These are phyloP conservation scores for Loriculus beryllinus DNA, from an alignment of 2,797 vertebrate species.

Conservation along the genomic window DNA sequence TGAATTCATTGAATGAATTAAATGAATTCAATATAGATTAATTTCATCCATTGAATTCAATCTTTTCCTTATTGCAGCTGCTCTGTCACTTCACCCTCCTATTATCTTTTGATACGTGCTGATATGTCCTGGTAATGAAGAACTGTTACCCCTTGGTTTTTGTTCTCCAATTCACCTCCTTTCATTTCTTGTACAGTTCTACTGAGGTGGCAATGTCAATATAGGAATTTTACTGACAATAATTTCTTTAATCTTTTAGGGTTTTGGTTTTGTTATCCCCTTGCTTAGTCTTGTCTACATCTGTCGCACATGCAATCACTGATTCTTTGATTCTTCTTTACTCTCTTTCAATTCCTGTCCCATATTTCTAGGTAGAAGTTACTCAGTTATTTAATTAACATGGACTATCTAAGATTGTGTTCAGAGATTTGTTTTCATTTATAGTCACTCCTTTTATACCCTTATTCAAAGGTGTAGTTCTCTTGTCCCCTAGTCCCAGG, in stretches of 20 bases:
- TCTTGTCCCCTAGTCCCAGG: background rate
- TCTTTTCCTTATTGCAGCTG: background rate
- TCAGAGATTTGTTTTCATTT: background rate
- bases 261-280: background rate
- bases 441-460: background rate
- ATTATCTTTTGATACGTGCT: background rate
- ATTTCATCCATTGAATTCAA: background rate
- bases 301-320: background rate
- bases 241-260: background rate
- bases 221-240: background rate
- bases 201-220: background rate
- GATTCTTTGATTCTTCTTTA: background rate
- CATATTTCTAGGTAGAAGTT: background rate
- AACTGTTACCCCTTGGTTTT: rapidly evolving
- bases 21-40: background rate
- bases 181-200: background rate
- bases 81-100: background rate
- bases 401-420: background rate
- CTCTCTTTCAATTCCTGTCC: background rate
- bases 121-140: background rate
- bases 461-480: background rate
- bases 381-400: background rate
- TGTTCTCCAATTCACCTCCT: background rate
- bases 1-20: background rate
- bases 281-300: background rate